phyloP scores from a whole-genome alignment of 1,140 invertebrate genomes.

The Aphelinus atriplicis region DNA sequence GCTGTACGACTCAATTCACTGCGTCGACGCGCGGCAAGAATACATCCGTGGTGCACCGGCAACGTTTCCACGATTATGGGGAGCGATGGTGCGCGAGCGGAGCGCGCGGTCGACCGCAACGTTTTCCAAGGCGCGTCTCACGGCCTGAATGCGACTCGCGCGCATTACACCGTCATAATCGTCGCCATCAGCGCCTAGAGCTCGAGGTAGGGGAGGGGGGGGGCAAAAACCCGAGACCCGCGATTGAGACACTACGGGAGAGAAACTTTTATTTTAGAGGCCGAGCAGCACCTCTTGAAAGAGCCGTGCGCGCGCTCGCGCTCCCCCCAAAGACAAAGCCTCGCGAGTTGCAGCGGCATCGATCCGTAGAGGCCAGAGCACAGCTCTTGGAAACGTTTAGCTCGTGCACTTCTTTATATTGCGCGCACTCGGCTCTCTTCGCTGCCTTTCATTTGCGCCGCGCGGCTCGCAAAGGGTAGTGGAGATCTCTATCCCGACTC shows the following conservation, averaged over 20 bases:
- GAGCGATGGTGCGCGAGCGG: too few relatives aligned
- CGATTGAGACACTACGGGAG: constrained; percentile 59
- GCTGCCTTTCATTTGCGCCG: constrained; percentile 38
- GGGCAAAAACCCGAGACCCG: not conserved
- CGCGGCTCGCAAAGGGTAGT: not conserved
- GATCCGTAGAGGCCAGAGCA: constrained; percentile 19
- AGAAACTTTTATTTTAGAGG: constrained; percentile 54
- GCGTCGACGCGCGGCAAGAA: too few relatives aligned
- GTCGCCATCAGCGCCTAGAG: not conserved
- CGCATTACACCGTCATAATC: too few relatives aligned
- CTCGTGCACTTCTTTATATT: constrained; percentile 36
- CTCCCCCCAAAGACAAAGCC: constrained; percentile 47
- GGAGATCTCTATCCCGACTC: too few relatives aligned
- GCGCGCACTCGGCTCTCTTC: constrained; percentile 1
- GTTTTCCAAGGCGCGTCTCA: too few relatives aligned
- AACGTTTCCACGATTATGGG: too few relatives aligned
- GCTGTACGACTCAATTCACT: too few relatives aligned
- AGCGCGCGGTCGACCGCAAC: too few relatives aligned
- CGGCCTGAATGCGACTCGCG: too few relatives aligned
- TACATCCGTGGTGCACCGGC: too few relatives aligned
- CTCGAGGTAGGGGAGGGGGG: not conserved
- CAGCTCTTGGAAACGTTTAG: constrained; percentile 41
- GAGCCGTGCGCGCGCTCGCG: constrained; percentile 51
- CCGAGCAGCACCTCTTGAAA: constrained; percentile 43
- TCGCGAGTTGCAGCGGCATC: constrained; percentile 12